Evolutionary conservation across 2,113 vertebrate genomes (phyloP).

Genomic region (Phaethon lepturus): DNA sequence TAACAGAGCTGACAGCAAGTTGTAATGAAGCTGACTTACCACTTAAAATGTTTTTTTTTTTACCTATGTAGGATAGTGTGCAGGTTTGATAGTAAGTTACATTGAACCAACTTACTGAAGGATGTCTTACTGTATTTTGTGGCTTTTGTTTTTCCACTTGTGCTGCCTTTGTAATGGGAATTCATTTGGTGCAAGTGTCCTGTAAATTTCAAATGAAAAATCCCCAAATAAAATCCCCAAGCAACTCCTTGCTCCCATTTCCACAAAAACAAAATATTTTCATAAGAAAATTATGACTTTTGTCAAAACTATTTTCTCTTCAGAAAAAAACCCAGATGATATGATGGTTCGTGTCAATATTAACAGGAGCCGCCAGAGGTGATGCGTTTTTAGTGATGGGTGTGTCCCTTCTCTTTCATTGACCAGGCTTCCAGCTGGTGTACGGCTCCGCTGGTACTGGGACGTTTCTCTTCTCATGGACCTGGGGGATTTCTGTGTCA

Average conservation of each 20-base stretch:
- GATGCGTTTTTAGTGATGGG: neutral
- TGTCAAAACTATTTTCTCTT: neutral
- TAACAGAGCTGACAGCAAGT: neutral
- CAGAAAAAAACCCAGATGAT: neutral
- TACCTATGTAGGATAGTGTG: neutral
- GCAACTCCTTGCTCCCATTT: neutral
- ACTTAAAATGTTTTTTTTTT: neutral
- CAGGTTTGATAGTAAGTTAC: neutral
- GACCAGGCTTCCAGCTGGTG: neutral
- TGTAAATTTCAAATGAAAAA: neutral
- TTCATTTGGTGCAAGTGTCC: slow-evolving; percentile 29
- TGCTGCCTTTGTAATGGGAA: neutral
- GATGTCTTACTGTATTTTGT: neutral
- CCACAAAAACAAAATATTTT: neutral
- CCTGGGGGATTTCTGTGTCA: neutral
- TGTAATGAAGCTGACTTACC: neutral
- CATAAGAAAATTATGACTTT: neutral
- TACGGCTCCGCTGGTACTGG: neutral
- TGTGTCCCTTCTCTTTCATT: neutral
- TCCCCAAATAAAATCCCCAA: neutral
- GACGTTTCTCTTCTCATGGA: neutral
- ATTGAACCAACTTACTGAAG: neutral
- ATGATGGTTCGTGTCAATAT: neutral
- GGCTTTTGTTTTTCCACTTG: neutral
- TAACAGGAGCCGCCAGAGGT: neutral